Percentiles rank a stretch among this genome's conserved stretches.
Conservation (phyloP, 1,140 invertebrate genomes). For the Drosophila watanabei region DNA sequence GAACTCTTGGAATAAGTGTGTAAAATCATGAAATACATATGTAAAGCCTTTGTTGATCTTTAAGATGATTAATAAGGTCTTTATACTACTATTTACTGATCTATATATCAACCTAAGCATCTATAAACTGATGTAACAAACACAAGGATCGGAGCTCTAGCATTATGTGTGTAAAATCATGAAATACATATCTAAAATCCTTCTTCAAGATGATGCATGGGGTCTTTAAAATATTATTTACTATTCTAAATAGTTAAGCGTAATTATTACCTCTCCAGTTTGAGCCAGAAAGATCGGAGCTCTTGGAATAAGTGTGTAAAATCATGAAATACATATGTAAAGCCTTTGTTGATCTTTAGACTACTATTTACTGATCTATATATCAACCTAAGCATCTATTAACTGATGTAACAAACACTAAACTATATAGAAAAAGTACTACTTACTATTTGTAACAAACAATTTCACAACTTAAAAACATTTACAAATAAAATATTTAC, state of each 20-base stretch:
- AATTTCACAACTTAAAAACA: background rate
- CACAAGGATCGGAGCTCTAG: too few relatives aligned
- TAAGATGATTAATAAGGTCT: too few relatives aligned
- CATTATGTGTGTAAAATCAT: too few relatives aligned
- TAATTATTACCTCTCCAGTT: conserved; percentile 11
- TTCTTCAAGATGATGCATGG: too few relatives aligned
- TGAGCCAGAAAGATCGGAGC: background rate
- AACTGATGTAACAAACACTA: background rate
- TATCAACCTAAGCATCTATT: background rate
- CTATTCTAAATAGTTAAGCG: background rate
- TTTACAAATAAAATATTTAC: background rate
- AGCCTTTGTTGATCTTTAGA: background rate
- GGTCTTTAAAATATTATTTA: background rate
- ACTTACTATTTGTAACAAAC: background rate
- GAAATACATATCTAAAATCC: too few relatives aligned
- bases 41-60: background rate
- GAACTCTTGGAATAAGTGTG: background rate
- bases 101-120: background rate
- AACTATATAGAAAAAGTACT: background rate
- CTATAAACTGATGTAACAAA: background rate
- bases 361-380: background rate
- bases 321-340: background rate
- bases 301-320: background rate
- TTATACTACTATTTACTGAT: too few relatives aligned
- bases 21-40: background rate